Evolutionary conservation across 1,140 invertebrate species (phyloP), one percentile per base, ranked within the genome.

Genomic region (Theocolax elegans): DNA sequence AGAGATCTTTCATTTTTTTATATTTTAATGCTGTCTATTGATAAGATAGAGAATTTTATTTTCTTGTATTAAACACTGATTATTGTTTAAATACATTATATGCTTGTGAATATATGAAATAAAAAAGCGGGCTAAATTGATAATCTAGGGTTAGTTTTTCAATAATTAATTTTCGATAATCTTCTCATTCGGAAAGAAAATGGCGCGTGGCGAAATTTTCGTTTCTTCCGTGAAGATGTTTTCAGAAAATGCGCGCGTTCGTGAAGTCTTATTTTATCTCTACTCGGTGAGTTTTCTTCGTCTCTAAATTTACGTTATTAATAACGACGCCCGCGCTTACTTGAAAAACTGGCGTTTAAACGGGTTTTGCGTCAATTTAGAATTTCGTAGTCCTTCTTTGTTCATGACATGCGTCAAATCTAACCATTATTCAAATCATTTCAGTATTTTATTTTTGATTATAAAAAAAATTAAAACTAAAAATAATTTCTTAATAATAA

Each of bases 161-260:
- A n/a, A n/a, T n/a, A n/a, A n/a, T 12, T n/a, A 67, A 49, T 35
- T 25, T 49, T 19, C 15, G n/a, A 44, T 35, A n/a, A 21, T 53
- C 29, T 13, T 38, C 44, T 21, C 13, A 31, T 1, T 1, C 3
- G 1, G 27, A 1, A 21, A 62, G 27, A 29, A 70, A 56, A 54
- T 44, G 27, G 42, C 38, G n/a, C 27, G 21, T 21, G 21, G 21
- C 23, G 31, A 9, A 60, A 59, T 71, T 60, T 21, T 48, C 48
- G 35, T 21, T 38, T 56, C 48, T 68, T 67, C 54, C 44, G 35
- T 54, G 51, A 63, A 72, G 77, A 74, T 73, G 76, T 76, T 75
- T 56, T 69, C 59, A 15, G 59, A 63, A 69, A 69, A 63, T 63
- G n/a, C 29, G 35, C 27, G 23, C 27, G 56, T n/a, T 27, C 54